These are phyloP conservation scores for Calcarius ornatus DNA, from an alignment of 2,113 vertebrate genomes.

Conservation along the genomic window DNA sequence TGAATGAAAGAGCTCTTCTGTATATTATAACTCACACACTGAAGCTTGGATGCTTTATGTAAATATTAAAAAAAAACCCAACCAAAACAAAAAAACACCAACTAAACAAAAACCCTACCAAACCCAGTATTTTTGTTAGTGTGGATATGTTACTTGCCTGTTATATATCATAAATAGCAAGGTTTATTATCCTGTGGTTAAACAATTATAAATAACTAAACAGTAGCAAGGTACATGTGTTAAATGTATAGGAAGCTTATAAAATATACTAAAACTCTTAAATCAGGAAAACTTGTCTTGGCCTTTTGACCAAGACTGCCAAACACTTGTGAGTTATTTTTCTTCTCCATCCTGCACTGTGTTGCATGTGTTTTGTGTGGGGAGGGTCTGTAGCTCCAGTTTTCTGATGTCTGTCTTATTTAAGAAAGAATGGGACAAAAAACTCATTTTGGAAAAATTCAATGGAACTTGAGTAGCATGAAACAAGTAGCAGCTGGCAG, in stretches of 20 bases:
- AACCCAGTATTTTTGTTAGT: constrained; percentile 77
- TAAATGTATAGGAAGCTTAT: constrained; percentile 42
- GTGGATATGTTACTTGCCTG: constrained; percentile 70
- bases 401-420: not conserved
- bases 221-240: constrained; percentile 74
- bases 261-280: constrained; percentile 24
- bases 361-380: not conserved
- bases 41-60: constrained; percentile 79
- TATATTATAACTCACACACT: constrained; percentile 80
- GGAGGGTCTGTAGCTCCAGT: not conserved
- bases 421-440: not conserved
- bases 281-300: constrained; percentile 23
- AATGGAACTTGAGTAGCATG: not conserved
- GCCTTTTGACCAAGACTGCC: not conserved
- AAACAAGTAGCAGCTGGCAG: not conserved
- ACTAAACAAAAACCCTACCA: fast-evolving
- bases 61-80: constrained; percentile 60
- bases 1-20: constrained; percentile 82
- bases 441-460: not conserved
- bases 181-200: constrained; percentile 87
- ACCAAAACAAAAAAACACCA: fast-evolving
- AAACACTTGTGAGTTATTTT: not conserved
- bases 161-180: constrained; percentile 79
- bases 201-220: constrained; percentile 40
- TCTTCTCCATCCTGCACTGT: not conserved